phyloP scores from a whole-genome alignment of 2,797 vertebrate genomes.

The Sebastes hopkinsi region DNA sequence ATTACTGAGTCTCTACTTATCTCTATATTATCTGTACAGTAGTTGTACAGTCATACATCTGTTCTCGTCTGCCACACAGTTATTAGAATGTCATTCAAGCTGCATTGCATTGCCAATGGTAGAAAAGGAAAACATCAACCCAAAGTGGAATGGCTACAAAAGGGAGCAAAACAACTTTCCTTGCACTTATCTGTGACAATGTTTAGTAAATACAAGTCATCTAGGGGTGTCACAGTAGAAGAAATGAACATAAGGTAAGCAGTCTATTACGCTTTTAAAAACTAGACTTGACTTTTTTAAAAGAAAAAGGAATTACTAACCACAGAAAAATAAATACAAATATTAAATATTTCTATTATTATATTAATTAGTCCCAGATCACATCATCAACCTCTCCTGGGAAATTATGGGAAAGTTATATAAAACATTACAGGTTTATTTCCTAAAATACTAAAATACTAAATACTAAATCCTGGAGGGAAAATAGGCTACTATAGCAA shows the following conservation, averaged over 20 bases:
- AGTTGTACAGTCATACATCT: slow-evolving; percentile 95
- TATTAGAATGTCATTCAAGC: slow-evolving; percentile 83
- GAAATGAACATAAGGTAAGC: slow-evolving; percentile 61
- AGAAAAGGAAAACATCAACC: slow-evolving; percentile 79
- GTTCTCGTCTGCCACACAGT: slow-evolving; percentile 79
- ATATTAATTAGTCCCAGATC: no score
- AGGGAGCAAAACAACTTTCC: slow-evolving; percentile 50
- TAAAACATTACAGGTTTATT: no score
- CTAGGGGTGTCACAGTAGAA: slow-evolving; percentile 67
- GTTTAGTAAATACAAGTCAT: slow-evolving; percentile 65
- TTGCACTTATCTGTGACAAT: slow-evolving; percentile 57
- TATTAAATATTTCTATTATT: neutral
- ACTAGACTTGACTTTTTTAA: slow-evolving; percentile 65
- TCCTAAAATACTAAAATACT: no score
- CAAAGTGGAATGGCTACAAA: slow-evolving; percentile 76
- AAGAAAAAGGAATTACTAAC: slow-evolving; percentile 33
- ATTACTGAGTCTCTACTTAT: no score
- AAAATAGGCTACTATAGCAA: no score
- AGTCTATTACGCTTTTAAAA: slow-evolving; percentile 70
- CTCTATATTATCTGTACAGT: no score
- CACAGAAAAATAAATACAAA: slow-evolving; percentile 43
- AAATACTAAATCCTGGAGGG: no score
- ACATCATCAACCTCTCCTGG: no score
- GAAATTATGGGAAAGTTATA: no score
- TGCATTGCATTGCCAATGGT: slow-evolving; percentile 87